phyloP scores from a whole-genome alignment of 2,113 vertebrate species.

The Saguinus midas region DNA sequence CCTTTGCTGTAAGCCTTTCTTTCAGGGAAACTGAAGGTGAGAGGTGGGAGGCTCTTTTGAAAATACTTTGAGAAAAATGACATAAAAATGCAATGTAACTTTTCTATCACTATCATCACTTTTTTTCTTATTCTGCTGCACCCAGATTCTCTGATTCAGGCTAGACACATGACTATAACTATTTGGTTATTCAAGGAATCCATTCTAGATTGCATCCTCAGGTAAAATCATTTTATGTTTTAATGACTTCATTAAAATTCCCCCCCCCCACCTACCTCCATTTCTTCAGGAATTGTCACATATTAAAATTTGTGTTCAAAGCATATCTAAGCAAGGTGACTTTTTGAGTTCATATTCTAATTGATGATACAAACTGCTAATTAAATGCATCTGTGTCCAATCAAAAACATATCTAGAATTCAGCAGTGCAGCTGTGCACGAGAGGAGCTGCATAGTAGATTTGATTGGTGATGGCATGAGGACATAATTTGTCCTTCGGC shows the following conservation, averaged over 20 bases:
- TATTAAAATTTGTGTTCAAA: conserved; percentile 79
- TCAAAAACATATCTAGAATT: conserved; percentile 77
- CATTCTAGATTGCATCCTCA: conserved; percentile 46
- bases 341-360: conserved; percentile 82
- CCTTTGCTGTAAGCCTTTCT: neutral
- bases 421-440: conserved; percentile 59
- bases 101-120: neutral
- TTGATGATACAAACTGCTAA: conserved; percentile 82
- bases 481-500: neutral
- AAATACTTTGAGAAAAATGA: conserved; percentile 21
- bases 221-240: neutral
- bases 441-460: neutral
- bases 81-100: neutral
- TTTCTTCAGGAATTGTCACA: conserved; percentile 61
- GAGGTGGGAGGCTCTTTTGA: neutral
- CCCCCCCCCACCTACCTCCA: neutral
- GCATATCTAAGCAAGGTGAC: conserved; percentile 80
- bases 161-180: neutral
- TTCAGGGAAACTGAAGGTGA: neutral
- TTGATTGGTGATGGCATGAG: neutral
- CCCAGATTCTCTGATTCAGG: neutral
- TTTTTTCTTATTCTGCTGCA: neutral
- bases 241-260: conserved; percentile 71
- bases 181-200: conserved; percentile 22
- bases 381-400: conserved; percentile 84